Base-by-base conservation (phyloP, 2,888 invertebrate genomes). In the Agrochola circellaris region DNA sequence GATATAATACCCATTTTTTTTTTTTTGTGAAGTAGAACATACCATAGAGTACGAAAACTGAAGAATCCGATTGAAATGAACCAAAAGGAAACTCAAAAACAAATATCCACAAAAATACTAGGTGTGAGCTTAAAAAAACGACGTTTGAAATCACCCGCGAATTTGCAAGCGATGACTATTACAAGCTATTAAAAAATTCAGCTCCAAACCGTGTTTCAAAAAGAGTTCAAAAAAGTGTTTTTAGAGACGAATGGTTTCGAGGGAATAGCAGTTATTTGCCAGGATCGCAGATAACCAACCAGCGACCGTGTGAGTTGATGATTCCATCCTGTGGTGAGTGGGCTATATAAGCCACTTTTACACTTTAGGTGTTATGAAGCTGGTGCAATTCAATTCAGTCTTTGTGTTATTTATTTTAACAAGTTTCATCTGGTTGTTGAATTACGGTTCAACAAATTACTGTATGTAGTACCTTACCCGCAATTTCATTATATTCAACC, bases 171-270 rank as follows among this genome's bases (percentile, higher is more conserved):
- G 30, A 30, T 58, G 61, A 70, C 66, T 73, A 71, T 67, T 60
- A 67, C 75, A 74, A 81, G 15, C 17, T 13, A 62, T 71, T 54
- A 67, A 81, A 84, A 81, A 45, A 67, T 26, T 64, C 67, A n/a
- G 34, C 23, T 42, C 3, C 26, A 20, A 42, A 45, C 20, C 34
- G n/a, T 61, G 17, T 73, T 73, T 68, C 64, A 23, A 61, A 83
- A 83, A 67, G 5, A 30, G 38, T 34, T 38, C 2, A 58, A 70
- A 69, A 80, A 65, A 26, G 6, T 56, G n/a, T 73, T 54, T 75
- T 78, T 60, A 15, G 20, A 62, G 67, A 72, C n/a, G 56, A 68
- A 64, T 69, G 4, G 34, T 61, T 58, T 15, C 56, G 26, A 58
- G 42, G 60, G 38, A 70, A 67, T 70, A 26, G 34, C 64, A 66